phyloP scores from a whole-genome alignment of 2,888 invertebrate species.

The Phasia obesa region DNA sequence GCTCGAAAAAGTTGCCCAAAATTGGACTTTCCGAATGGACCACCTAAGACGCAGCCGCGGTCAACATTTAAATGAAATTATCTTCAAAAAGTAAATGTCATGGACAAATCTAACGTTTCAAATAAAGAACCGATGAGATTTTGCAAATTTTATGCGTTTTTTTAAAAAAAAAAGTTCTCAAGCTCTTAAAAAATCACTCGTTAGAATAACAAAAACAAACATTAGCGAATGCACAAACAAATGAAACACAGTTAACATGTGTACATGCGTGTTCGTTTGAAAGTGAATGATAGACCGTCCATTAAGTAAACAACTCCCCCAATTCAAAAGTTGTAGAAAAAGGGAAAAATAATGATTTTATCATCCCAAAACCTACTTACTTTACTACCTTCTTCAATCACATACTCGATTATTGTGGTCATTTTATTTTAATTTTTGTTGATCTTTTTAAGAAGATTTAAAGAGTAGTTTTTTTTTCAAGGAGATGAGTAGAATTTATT shows the following conservation, averaged over 20 bases:
- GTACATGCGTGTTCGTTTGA: background rate
- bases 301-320: slow-evolving; percentile 30
- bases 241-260: slow-evolving; percentile 40
- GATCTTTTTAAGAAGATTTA: slow-evolving; percentile 8
- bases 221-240: slow-evolving; percentile 35
- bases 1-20: no score
- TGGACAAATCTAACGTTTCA: no score
- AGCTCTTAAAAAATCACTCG: no score
- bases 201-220: slow-evolving; percentile 50
- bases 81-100: no score
- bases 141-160: no score
- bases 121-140: no score
- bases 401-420: no score
- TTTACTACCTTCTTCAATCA: no score
- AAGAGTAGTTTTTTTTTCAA: background rate
- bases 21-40: no score
- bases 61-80: no score
- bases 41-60: no score
- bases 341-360: background rate
- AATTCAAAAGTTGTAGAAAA: background rate
- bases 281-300: background rate
- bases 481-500: slow-evolving; percentile 15
- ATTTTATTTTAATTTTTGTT: slow-evolving; percentile 12
- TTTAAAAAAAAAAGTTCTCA: no score
- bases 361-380: background rate